Evolutionary conservation across 2,888 invertebrate species (phyloP), one percentile per base, ranked within the genome.

Genomic region (Lepas anatifera): DNA sequence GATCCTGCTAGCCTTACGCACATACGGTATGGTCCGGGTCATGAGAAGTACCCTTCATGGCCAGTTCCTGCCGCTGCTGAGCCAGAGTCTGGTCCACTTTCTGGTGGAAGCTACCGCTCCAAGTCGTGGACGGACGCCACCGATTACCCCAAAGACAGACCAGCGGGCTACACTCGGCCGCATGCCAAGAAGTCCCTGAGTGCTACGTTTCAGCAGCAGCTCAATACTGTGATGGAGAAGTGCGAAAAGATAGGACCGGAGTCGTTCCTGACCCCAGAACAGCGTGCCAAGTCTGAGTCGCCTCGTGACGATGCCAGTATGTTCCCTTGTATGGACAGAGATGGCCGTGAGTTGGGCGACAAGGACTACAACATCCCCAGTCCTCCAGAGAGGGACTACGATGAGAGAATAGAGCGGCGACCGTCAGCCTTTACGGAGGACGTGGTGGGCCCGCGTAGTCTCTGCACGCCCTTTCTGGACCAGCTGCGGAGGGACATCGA

Each of bases 41-140:
- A 88, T 81, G 88, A 88, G 79, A 88, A 88, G 78, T 88, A 86
- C 77, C 88, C 88, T 2, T 87, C 87, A 72, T 88, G 88, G 88
- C 88, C 89, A 25, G 87, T 86, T 74, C 84, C 85, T 50, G 84
- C 85, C 41, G 83, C 85, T 41, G 83, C 84, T 48, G 66, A 71
- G 46, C 67, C 69, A 4, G 72, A 73, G 32, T 66, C 72, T 7
- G 48, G 68, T 16, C 69, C 72, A 6, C 70, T 72, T 18, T 71
- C 73, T 39, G 63, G 70, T 7, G 86, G 86, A 72, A 86, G 85
- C 67, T 84, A 85, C 75, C 82, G 87, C 73, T 87, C 87, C 75
- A 87, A 87, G 78, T 87, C 87, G 71, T 87, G 87, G 87, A 86
- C 87, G 70, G 87, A 87, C 77, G 85, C 86, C 77, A 87, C 87